phyloP scores from a whole-genome alignment of 2,888 invertebrate species.

The Rhagium mordax region DNA sequence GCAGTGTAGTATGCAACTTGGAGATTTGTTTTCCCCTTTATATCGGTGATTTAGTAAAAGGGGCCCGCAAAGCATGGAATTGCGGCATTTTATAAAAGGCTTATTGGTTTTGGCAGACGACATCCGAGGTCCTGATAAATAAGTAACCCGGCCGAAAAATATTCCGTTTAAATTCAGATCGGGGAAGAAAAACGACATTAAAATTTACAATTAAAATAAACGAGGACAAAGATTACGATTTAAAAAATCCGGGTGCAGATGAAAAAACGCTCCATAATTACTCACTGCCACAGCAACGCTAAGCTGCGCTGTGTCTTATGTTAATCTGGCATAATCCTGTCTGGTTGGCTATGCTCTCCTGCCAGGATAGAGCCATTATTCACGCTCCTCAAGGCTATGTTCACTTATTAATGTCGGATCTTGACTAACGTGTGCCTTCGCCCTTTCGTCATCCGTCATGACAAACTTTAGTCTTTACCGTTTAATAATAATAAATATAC shows the following conservation, averaged over 20 bases:
- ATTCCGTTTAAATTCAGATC: not conserved
- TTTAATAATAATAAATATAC: conserved; percentile 48
- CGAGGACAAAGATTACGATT: conserved; percentile 49
- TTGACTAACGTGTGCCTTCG: conserved; percentile 57
- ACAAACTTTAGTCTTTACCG: conserved; percentile 49
- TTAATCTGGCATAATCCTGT: conserved; percentile 70
- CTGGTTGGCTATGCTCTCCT: conserved; percentile 67
- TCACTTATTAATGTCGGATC: conserved; percentile 60
- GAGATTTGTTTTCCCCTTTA: too few species aligned
- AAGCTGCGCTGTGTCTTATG: conserved; percentile 70
- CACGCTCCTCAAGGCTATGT: conserved; percentile 60
- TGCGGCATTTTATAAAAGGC: not conserved
- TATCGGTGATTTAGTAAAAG: too few species aligned
- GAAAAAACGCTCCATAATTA: conserved; percentile 67
- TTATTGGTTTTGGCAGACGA: not conserved
- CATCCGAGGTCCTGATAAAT: not conserved
- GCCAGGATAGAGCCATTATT: conserved; percentile 67
- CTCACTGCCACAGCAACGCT: conserved; percentile 69
- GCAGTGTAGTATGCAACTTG: too few species aligned
- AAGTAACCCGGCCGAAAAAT: not conserved
- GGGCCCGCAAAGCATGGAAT: not conserved
- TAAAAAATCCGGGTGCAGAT: conserved; percentile 57
- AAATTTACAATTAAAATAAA: conserved; percentile 43
- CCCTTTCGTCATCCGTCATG: conserved; percentile 57
- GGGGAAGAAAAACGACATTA: conserved; percentile 27